A percentile compares a stretch with the other conserved stretches of the same genome.
Evolutionary conservation across 2,797 vertebrate genomes (phyloP).

Genomic region (Meriones psammophilus): DNA sequence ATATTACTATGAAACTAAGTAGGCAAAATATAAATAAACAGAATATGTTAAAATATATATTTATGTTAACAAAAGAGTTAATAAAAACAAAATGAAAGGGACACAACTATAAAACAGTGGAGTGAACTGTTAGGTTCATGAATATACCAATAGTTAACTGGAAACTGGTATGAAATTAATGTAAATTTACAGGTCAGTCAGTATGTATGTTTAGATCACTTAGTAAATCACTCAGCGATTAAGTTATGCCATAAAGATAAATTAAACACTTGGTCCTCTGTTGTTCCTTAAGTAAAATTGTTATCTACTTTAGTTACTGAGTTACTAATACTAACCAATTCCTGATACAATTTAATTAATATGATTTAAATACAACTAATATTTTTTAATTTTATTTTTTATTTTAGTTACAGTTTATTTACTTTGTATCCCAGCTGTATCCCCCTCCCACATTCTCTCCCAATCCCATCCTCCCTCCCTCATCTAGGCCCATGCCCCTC

Average conservation of each 20-base stretch:
- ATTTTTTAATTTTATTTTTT: too few relatives aligned
- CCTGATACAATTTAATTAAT: background rate
- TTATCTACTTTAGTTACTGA: background rate
- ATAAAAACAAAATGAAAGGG: conserved; percentile 5
- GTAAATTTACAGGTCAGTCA: background rate
- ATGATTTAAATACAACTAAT: background rate
- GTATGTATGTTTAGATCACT: background rate
- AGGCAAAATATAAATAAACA: background rate
- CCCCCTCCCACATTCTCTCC: too few relatives aligned
- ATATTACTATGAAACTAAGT: background rate
- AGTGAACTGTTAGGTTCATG: background rate
- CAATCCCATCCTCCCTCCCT: too few relatives aligned
- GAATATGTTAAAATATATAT: conserved; percentile 3
- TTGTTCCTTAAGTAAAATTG: conserved; percentile 4
- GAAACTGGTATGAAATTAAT: background rate
- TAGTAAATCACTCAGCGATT: background rate
- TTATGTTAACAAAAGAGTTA: background rate
- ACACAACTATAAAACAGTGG: background rate
- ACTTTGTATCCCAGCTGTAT: too few relatives aligned
- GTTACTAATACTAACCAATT: background rate
- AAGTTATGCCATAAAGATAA: background rate
- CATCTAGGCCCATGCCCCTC: too few relatives aligned
- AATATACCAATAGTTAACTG: background rate
- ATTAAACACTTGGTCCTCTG: background rate
- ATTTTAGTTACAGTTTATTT: too few relatives aligned